Conservation (phyloP, 2,888 invertebrate genomes). For the Epirrhoe tristata region DNA sequence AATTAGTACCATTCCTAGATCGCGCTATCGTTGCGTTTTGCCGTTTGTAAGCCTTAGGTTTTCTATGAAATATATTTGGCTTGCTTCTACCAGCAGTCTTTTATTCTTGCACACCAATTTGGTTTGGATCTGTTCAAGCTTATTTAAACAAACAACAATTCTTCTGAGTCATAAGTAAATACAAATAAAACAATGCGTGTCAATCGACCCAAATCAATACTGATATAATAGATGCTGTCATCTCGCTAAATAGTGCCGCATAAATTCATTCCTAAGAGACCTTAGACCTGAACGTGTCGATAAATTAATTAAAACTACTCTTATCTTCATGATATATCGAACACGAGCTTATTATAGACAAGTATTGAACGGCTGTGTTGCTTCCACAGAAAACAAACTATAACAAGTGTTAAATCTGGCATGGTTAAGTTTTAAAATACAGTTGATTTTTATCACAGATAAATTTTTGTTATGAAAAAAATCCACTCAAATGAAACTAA, state of each 20-base stretch:
- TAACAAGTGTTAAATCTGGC: no score
- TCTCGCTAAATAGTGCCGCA: constrained; percentile 44
- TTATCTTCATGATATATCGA: constrained; percentile 44
- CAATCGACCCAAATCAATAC: constrained; percentile 24
- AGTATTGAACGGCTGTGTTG: constrained; percentile 4
- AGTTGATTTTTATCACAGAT: no score
- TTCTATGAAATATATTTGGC: no score
- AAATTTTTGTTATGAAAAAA: no score
- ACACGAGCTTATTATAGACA: constrained; percentile 18
- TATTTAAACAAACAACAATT: neutral
- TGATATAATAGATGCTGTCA: constrained; percentile 34
- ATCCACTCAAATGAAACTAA: no score
- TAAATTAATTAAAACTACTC: constrained; percentile 64
- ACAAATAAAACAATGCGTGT: constrained; percentile 14
- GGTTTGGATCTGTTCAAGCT: no score
- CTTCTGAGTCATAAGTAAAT: neutral
- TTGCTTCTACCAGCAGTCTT: no score
- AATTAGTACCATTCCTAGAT: no score
- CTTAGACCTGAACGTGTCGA: constrained; percentile 52
- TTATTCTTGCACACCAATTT: no score
- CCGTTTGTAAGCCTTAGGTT: no score
- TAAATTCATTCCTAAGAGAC: constrained; percentile 51
- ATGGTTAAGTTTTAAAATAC: no score
- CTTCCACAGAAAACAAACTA: neutral
- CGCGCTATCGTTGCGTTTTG: no score